Conservation (phyloP, 2,113 vertebrate species). For the Raja brachyura region DNA sequence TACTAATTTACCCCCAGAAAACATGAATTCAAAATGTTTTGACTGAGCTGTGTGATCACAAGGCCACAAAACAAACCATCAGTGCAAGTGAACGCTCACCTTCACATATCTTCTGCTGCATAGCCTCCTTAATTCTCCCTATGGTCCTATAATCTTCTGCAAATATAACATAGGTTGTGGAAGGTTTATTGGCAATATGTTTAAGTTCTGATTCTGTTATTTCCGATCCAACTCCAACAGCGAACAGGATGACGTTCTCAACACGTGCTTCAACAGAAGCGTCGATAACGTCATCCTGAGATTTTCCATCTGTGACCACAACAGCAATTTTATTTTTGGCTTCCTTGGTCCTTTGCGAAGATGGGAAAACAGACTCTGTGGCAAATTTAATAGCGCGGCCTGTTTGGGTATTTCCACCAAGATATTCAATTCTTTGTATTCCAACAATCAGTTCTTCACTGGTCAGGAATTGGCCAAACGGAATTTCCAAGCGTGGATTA, state of each 20-base stretch:
- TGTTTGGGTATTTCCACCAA: conserved; percentile 71
- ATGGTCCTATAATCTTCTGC: conserved; percentile 67
- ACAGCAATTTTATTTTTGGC: conserved; percentile 65
- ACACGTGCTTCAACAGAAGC: conserved; percentile 57
- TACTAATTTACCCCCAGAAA: background rate
- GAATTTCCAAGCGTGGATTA: conserved; percentile 63
- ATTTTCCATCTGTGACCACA: conserved; percentile 69
- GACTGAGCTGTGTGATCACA: background rate
- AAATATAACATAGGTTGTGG: conserved; percentile 60
- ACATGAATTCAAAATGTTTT: background rate
- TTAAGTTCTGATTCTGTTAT: conserved; percentile 63
- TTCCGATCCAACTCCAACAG: conserved; percentile 66
- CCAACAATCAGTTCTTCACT: conserved; percentile 55
- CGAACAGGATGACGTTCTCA: conserved; percentile 59
- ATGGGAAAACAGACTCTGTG: conserved; percentile 62
- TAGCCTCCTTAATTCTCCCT: conserved; percentile 58
- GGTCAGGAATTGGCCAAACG: conserved; percentile 56
- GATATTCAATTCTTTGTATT: conserved; percentile 56
- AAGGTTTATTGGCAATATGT: conserved; percentile 62
- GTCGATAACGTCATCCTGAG: conserved; percentile 66
- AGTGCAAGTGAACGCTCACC: conserved; percentile 46
- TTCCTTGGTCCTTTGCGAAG: conserved; percentile 49
- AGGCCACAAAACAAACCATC: background rate
- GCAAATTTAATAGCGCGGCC: conserved; percentile 66
- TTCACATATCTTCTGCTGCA: conserved; percentile 69